Conservation (phyloP, 2,113 vertebrate species). For the Gallinago paraguaiae region DNA sequence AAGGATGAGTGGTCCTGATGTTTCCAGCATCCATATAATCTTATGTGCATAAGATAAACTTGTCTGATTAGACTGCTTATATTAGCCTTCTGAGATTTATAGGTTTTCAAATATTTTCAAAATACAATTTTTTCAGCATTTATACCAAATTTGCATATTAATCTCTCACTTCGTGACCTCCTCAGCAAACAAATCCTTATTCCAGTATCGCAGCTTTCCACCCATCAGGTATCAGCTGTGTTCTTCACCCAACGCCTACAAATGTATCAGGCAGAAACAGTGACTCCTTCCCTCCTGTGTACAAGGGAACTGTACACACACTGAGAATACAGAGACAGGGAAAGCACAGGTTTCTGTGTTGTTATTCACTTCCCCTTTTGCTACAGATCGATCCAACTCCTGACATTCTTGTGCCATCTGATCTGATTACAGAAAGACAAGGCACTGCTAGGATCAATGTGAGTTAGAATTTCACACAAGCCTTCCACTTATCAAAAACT, state of each 20-base stretch:
- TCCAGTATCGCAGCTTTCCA: not conserved
- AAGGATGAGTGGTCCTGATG: not conserved
- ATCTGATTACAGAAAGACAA: not conserved
- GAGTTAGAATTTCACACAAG: not conserved
- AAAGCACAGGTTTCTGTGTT: not conserved
- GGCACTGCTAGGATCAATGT: too few relatives aligned
- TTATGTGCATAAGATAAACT: not conserved
- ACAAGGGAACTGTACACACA: not conserved
- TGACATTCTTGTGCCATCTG: not conserved
- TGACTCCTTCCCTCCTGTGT: not conserved
- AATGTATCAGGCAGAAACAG: not conserved
- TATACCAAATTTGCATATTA: not conserved
- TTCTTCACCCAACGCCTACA: not conserved
- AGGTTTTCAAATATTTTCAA: not conserved
- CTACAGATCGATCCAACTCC: not conserved
- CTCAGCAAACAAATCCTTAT: not conserved
- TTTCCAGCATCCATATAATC: not conserved
- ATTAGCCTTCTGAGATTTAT: not conserved
- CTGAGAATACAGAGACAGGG: fast-evolving
- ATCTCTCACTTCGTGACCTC: not conserved
- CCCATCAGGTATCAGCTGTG: not conserved
- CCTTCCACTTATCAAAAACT: not conserved
- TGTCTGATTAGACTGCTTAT: not conserved
- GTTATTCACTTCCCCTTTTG: not conserved
- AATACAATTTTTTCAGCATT: not conserved